Conservation (phyloP, 2,888 invertebrate genomes). For the Aethes cnicana region DNA sequence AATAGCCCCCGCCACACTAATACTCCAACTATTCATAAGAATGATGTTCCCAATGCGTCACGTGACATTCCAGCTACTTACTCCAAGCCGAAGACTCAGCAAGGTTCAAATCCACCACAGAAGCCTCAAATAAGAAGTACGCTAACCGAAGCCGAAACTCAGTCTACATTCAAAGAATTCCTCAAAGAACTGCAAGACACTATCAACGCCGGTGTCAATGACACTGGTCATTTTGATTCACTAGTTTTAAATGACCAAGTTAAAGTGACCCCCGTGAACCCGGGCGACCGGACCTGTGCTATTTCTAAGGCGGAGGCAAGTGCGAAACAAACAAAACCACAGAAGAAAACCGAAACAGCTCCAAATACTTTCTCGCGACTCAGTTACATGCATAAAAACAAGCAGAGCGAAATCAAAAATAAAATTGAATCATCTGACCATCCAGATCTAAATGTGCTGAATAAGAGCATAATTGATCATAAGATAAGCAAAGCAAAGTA, state of each 20-base stretch:
- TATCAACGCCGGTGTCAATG: conserved; percentile 52
- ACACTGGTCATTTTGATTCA: conserved; percentile 28
- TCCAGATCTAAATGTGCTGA: conserved; percentile 14
- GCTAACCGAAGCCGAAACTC: background rate
- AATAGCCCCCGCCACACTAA: no score
- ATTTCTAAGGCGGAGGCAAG: conserved; percentile 38
- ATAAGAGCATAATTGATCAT: conserved; percentile 10
- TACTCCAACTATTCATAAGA: background rate
- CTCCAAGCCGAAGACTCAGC: background rate
- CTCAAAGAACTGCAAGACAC: conserved; percentile 56
- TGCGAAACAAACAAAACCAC: conserved; percentile 54
- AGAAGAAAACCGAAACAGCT: conserved; percentile 58
- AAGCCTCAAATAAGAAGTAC: no score
- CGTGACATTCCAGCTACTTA: background rate
- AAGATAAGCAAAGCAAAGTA: conserved; percentile 18
- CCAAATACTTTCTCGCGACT: conserved; percentile 71
- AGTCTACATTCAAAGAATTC: conserved; percentile 43
- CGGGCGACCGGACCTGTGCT: background rate
- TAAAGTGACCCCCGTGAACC: conserved; percentile 39
- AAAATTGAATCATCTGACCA: conserved; percentile 43
- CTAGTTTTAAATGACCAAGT: conserved; percentile 33
- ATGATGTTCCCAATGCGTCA: background rate
- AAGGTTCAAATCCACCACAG: no score
- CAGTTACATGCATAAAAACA: conserved; percentile 70
- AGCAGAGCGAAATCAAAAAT: conserved; percentile 53